Conservation (phyloP, 53 echinoderm and acorn worm species). For the Patiria pectinifera region DNA sequence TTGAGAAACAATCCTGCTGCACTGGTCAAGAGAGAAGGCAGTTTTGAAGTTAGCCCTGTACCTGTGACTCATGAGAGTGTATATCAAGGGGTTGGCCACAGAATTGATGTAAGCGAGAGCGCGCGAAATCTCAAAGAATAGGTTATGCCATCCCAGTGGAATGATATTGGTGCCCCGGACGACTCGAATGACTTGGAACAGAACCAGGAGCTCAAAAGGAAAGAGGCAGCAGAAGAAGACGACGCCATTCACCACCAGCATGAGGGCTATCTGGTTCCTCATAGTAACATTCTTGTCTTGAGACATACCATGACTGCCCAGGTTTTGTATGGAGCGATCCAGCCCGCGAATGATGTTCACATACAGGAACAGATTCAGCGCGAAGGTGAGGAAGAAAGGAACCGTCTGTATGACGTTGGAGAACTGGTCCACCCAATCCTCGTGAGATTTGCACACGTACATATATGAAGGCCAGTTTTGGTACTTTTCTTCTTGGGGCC, state of each 20-base stretch:
- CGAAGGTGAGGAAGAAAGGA: slow-evolving; percentile 58
- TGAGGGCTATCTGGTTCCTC: slow-evolving; percentile 56
- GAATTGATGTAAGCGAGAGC: slow-evolving; percentile 56
- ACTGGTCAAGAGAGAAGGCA: slow-evolving; percentile 30
- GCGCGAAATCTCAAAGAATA: slow-evolving; percentile 36
- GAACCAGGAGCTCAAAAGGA: slow-evolving; percentile 53
- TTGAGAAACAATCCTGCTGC: slow-evolving; percentile 9
- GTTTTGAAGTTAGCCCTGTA: slow-evolving; percentile 49
- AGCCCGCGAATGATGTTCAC: slow-evolving; percentile 49
- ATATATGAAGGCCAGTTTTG: slow-evolving; percentile 30
- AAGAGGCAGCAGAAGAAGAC: slow-evolving; percentile 63
- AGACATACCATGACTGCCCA: slow-evolving; percentile 59
- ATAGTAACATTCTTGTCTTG: slow-evolving; percentile 47
- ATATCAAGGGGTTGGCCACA: slow-evolving; percentile 61
- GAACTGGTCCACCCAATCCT: slow-evolving; percentile 44
- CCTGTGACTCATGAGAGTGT: slow-evolving; percentile 58
- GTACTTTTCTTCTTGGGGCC: slow-evolving; percentile 43
- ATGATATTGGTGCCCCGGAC: slow-evolving; percentile 27
- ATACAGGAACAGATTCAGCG: slow-evolving; percentile 56
- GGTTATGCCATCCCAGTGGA: slow-evolving; percentile 16
- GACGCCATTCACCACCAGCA: slow-evolving; percentile 65
- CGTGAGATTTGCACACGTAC: slow-evolving; percentile 28
- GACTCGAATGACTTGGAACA: slow-evolving; percentile 46
- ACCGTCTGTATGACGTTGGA: slow-evolving; percentile 61
- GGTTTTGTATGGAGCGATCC: slow-evolving; percentile 53